Evolutionary conservation across 2,113 vertebrate genomes (phyloP).

Genomic region (Daphoenositta chrysoptera): DNA sequence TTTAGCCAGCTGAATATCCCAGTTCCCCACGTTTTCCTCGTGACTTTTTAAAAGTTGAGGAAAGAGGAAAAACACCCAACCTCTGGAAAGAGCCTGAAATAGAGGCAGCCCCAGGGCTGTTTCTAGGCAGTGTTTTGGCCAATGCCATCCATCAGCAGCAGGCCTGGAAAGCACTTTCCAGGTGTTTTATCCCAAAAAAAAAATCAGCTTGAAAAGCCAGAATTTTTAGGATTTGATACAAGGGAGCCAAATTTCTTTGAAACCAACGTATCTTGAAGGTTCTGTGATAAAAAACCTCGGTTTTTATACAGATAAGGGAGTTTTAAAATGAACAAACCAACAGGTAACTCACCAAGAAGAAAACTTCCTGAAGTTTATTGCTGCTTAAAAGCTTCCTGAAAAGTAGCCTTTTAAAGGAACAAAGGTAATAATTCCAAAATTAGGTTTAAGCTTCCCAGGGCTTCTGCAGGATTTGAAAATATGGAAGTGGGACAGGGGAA

Average conservation of each 20-base stretch:
- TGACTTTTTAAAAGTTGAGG: background rate
- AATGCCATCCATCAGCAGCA: background rate
- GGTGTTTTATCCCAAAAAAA: background rate
- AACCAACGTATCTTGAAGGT: background rate
- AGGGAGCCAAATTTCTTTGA: background rate
- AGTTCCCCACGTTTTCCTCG: background rate
- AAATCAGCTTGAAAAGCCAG: background rate
- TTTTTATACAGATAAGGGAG: background rate
- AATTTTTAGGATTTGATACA: background rate
- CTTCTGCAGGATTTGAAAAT: background rate
- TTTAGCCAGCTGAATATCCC: background rate
- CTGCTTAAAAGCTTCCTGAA: background rate
- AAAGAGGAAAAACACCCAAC: background rate
- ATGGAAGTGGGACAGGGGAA: background rate
- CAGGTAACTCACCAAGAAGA: background rate
- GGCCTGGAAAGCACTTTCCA: background rate
- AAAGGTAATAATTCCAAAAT: background rate
- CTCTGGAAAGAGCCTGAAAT: background rate
- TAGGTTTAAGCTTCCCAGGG: background rate
- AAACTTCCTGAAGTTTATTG: background rate
- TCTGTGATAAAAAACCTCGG: rapidly evolving
- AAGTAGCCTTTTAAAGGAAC: background rate
- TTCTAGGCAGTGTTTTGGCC: background rate
- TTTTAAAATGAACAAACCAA: background rate
- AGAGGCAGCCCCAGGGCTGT: background rate